Evolutionary conservation across 2,797 vertebrate genomes (phyloP).

Genomic region (Loriculus beryllinus): DNA sequence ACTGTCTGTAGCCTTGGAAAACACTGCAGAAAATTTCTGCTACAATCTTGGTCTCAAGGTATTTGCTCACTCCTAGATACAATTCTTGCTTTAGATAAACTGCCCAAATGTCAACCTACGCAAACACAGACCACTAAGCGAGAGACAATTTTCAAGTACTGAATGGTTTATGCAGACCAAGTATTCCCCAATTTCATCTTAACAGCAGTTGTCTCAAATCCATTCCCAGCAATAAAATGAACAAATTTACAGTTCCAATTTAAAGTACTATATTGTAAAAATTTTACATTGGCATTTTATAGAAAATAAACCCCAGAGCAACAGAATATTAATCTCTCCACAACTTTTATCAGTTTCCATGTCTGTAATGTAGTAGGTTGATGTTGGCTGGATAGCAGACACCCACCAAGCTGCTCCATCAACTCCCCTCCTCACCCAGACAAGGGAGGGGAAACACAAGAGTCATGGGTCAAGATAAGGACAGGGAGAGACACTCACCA

Average conservation of each 20-base stretch:
- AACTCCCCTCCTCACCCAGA: not conserved
- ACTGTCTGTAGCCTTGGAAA: not conserved
- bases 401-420: rapidly evolving
- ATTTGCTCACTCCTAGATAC: not conserved
- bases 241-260: not conserved
- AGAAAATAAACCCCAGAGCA: not conserved
- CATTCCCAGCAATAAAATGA: not conserved
- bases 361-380: not conserved
- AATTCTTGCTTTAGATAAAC: not conserved
- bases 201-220: not conserved
- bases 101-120: not conserved
- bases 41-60: not conserved
- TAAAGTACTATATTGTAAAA: not conserved
- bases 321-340: not conserved
- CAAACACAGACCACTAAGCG: not conserved
- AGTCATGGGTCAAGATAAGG: not conserved
- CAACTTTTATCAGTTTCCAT: not conserved
- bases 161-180: not conserved
- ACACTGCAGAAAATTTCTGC: not conserved
- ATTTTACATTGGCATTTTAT: not conserved
- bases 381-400: not conserved
- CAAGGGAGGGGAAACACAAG: not conserved
- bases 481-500: not conserved
- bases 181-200: not conserved
- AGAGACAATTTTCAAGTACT: not conserved